Percentiles rank a stretch among this genome's conserved stretches.
Conservation (phyloP, 2,888 invertebrate species). For the Spicauda simplicius region DNA sequence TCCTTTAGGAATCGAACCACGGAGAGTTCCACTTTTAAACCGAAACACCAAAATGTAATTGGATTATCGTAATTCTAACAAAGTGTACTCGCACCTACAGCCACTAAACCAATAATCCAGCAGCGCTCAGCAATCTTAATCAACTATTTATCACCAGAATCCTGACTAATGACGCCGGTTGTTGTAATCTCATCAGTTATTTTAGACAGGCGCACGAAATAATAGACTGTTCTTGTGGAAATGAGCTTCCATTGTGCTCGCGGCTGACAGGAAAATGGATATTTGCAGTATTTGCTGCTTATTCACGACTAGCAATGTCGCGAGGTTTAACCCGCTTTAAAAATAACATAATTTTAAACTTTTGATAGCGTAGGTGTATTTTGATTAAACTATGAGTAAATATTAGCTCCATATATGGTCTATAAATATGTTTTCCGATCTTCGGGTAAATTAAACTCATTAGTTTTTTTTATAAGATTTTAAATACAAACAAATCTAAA, state of each 20-base stretch:
- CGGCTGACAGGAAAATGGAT: slow-evolving; percentile 4
- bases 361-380: too few relatives aligned
- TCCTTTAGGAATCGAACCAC: too few relatives aligned
- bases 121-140: slow-evolving; percentile 19
- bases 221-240: slow-evolving; percentile 5
- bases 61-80: neutral
- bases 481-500: too few relatives aligned
- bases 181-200: slow-evolving; percentile 30
- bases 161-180: slow-evolving; percentile 29
- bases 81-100: neutral
- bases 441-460: too few relatives aligned
- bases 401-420: too few relatives aligned
- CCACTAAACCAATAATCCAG: slow-evolving; percentile 13
- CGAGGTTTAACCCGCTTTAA: too few relatives aligned
- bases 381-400: too few relatives aligned
- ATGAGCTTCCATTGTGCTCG: slow-evolving; percentile 8
- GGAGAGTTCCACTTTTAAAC: too few relatives aligned
- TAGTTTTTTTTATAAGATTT: too few relatives aligned
- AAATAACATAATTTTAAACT: too few relatives aligned
- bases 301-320: neutral
- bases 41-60: too few relatives aligned
- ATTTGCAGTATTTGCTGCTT: slow-evolving; percentile 1
- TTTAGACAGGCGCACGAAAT: slow-evolving; percentile 22
- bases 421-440: too few relatives aligned
- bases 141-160: slow-evolving; percentile 30